Evolutionary conservation across 1,140 invertebrate species (phyloP), one percentile per base, ranked within the genome.

Genomic region (Megathymus violae): DNA sequence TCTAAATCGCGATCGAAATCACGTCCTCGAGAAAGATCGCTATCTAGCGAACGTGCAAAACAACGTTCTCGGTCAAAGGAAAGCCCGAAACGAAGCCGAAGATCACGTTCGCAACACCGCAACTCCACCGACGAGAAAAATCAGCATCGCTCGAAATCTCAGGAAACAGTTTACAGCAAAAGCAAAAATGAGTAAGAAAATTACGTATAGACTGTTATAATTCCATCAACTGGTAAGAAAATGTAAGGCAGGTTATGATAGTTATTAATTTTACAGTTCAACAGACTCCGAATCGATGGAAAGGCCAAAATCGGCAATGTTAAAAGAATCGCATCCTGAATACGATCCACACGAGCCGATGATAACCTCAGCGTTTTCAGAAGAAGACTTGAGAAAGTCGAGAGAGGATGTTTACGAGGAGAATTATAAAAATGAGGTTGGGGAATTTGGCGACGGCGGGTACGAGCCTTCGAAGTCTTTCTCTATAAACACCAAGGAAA

Each of bases 261-360:
- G 7, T 40, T 36, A 38, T 64, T 61, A 64, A 54, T 58, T 77
- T 52, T 62, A 40, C 31, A 89, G 85, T 74, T 91, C 86, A 17
- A 88, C 82, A 65, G 86, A 91, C 78, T 89, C 85, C 5, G 88
- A 91, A 67, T 85, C 85, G 40, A 31, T 88, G 36, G 87, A 89
- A 51, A 74, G 87, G 38, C 87, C 88, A 4, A 91, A 91, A 41
- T 91, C 88, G 1, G 87, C 87, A 4, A 89, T 86, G 79, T 67
- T 81, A 61, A 91, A 91, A 59, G 88, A 91, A 56, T 36, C 67
- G 5, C 88, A 91, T 59, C 88, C 88, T 0, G 88, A 88, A 52
- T 91, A 91, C 52, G 88, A 91, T 70, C 88, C 88, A 4, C 88
- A 91, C 47, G 88, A 89, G 52, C 87, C 87, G 4, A 91, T 91